phyloP scores from a whole-genome alignment of 2,797 vertebrate species.

The Pseudotriccus pelzelni region DNA sequence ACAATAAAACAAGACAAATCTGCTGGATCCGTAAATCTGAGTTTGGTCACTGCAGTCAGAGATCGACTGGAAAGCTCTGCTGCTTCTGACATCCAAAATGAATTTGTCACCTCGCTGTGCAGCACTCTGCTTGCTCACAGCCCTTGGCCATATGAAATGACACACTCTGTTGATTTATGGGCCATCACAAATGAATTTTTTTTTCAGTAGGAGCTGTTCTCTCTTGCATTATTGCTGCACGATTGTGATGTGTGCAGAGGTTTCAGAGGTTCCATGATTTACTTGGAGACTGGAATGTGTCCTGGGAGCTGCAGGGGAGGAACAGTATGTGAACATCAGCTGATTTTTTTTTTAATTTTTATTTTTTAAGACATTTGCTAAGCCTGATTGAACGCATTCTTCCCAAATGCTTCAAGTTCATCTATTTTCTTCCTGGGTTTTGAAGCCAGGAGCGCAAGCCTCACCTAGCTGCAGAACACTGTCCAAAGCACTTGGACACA shows the following conservation, averaged over 20 bases:
- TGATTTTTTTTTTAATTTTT: background rate
- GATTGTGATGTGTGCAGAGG: background rate
- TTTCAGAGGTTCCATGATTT: background rate
- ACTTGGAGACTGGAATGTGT: background rate
- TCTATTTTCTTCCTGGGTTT: background rate
- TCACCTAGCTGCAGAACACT: background rate
- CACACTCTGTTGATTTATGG: background rate
- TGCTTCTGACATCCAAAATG: background rate
- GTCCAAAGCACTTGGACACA: background rate
- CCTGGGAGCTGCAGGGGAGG: background rate
- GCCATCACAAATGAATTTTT: background rate
- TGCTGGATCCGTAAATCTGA: background rate
- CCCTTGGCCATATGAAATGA: background rate
- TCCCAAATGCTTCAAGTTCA: background rate
- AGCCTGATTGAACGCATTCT: background rate
- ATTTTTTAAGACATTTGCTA: background rate
- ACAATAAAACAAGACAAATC: background rate
- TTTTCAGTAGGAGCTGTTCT: background rate
- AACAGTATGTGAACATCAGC: background rate
- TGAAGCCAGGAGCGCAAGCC: background rate
- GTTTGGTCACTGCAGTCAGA: background rate
- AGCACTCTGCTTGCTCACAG: background rate
- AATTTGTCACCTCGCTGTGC: background rate
- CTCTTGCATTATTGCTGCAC: background rate
- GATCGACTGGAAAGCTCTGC: background rate